Percentiles rank a stretch among this genome's conserved stretches.
These are phyloP conservation scores for Danio rerio DNA, from an alignment of 2,113 vertebrate genomes.

Conservation along the genomic window DNA sequence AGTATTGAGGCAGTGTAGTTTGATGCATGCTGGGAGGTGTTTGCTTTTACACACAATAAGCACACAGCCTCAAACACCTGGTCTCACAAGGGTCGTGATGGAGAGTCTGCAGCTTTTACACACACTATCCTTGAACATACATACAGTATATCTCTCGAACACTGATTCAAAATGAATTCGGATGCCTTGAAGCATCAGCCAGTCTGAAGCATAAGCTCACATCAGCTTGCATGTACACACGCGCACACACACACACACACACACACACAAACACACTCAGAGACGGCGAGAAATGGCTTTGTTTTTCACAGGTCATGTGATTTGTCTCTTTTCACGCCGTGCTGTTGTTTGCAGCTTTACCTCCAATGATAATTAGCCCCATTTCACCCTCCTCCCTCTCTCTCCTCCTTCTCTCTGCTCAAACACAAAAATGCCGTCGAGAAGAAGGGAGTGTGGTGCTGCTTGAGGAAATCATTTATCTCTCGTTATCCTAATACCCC, in stretches of 20 bases:
- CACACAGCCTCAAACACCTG: neutral
- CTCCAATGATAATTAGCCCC: slow-evolving; percentile 62
- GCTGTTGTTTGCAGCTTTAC: slow-evolving; percentile 28
- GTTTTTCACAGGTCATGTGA: slow-evolving; percentile 15
- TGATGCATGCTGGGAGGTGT: slow-evolving; percentile 32
- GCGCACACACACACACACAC: neutral
- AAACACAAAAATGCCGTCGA: slow-evolving; percentile 25
- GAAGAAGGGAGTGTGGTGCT: slow-evolving; percentile 45
- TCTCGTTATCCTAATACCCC: slow-evolving; percentile 5
- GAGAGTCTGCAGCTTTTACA: neutral
- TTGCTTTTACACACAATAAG: neutral
- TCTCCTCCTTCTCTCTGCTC: slow-evolving; percentile 34
- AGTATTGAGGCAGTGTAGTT: neutral
- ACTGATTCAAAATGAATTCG: slow-evolving; percentile 36
- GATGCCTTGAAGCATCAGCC: slow-evolving; percentile 19
- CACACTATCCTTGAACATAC: slow-evolving; percentile 29
- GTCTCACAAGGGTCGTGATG: slow-evolving; percentile 1
- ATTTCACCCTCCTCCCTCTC: slow-evolving; percentile 52
- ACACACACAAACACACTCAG: neutral
- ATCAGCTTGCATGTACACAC: neutral
- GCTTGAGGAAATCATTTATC: slow-evolving; percentile 54
- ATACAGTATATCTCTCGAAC: slow-evolving; percentile 7
- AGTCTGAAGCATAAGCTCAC: slow-evolving; percentile 6
- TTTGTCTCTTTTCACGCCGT: neutral
- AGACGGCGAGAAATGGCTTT: slow-evolving; percentile 14